Conservation (phyloP, 2,113 vertebrate genomes). For the Aspidoscelis tigris region DNA sequence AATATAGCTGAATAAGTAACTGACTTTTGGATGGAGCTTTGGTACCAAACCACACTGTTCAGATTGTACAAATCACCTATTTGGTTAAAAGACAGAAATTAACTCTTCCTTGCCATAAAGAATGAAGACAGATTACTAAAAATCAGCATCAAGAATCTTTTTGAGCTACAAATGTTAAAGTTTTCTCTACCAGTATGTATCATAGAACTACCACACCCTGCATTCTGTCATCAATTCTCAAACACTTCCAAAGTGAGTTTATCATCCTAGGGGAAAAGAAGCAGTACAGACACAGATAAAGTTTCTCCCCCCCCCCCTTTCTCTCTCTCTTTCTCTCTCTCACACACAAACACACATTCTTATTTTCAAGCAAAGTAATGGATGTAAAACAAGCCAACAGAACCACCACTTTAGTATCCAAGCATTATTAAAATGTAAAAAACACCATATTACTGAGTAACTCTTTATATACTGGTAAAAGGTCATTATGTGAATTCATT, state of each 20-base stretch:
- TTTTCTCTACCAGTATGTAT: not conserved
- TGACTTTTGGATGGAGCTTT: not conserved
- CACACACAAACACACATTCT: not conserved
- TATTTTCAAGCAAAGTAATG: not conserved
- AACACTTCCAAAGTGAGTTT: not conserved
- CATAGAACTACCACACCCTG: not conserved
- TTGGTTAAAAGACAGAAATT: not conserved
- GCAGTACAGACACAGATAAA: not conserved
- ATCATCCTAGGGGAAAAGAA: not conserved
- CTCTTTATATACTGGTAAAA: conserved; percentile 17
- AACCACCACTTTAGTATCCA: not conserved
- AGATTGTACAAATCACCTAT: not conserved
- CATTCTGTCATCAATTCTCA: no score
- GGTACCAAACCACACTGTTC: not conserved
- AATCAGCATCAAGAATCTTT: not conserved
- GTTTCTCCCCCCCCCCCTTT: no score
- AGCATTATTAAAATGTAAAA: not conserved
- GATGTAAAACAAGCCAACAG: not conserved
- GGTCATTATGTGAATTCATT: conserved; percentile 10
- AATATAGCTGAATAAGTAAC: no score
- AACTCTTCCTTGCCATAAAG: not conserved
- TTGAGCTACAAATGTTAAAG: not conserved
- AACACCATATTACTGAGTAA: not conserved
- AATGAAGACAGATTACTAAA: not conserved
- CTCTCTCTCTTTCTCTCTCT: no score